Evolutionary conservation across 2,113 vertebrate genomes (phyloP).

Genomic region (Pseudonaja textilis): DNA sequence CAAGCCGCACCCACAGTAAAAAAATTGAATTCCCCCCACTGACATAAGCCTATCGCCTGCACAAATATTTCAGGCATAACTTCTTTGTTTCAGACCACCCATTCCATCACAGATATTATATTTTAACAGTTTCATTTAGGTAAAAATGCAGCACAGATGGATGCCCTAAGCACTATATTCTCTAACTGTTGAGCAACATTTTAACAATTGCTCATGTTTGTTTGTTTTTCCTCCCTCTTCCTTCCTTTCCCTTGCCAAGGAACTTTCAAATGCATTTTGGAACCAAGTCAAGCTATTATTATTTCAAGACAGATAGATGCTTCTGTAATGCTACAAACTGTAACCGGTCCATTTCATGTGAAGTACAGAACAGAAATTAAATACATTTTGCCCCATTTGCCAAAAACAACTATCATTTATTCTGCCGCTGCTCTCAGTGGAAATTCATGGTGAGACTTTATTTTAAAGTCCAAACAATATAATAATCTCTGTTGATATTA

Average conservation of each 20-base stretch:
- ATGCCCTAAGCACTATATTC: background rate
- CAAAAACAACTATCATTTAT: background rate
- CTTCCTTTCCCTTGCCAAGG: background rate
- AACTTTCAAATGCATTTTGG: background rate
- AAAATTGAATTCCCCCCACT: too few relatives aligned
- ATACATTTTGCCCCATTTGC: slow-evolving; percentile 8
- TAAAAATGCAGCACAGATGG: background rate
- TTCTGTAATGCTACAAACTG: background rate
- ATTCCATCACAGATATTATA: background rate
- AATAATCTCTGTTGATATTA: background rate
- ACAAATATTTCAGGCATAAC: background rate
- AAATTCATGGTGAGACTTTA: slow-evolving; percentile 1
- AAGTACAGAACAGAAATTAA: background rate
- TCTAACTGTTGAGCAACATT: background rate
- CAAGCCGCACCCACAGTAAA: too few relatives aligned
- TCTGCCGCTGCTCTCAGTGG: background rate
- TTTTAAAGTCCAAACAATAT: background rate
- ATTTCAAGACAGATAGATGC: background rate
- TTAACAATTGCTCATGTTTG: background rate
- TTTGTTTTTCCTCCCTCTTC: background rate
- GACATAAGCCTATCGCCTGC: background rate
- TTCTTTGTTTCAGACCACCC: background rate
- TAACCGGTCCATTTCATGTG: slow-evolving; percentile 1
- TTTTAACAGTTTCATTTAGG: background rate
- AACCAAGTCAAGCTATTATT: background rate